phyloP scores from a whole-genome alignment of 92 coral and sea anemone species.

The Epizoanthus fatuus region DNA sequence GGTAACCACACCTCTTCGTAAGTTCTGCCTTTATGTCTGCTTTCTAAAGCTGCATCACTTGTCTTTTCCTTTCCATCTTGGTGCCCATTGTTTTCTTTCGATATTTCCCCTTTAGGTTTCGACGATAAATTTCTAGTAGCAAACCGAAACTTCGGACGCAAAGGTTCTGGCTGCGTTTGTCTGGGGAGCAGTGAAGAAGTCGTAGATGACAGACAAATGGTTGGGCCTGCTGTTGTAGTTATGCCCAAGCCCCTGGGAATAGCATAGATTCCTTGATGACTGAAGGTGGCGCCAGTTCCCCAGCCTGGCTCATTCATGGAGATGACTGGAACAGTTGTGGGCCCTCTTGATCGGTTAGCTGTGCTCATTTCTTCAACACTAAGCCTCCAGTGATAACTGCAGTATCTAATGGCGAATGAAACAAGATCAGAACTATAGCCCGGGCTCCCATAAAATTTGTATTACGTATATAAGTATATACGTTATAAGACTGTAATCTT shows the following conservation, averaged over 20 bases:
- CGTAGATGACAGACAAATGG: slow-evolving; percentile 9
- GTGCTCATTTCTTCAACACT: slow-evolving; percentile 6
- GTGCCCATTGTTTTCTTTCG: neutral
- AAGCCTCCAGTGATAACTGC: slow-evolving; percentile 18
- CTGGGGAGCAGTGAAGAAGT: neutral
- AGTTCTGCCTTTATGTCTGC: neutral
- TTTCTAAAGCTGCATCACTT: neutral
- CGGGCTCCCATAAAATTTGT: neutral
- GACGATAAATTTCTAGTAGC: slow-evolving; percentile 18
- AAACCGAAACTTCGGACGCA: slow-evolving; percentile 21
- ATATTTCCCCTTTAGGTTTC: neutral
- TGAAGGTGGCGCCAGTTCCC: neutral
- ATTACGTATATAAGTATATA: no score
- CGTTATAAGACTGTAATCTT: no score
- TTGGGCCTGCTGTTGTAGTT: neutral
- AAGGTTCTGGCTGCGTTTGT: neutral
- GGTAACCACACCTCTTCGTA: neutral
- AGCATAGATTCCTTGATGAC: neutral
- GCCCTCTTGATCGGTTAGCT: neutral
- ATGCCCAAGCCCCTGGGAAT: neutral
- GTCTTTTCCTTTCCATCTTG: neutral
- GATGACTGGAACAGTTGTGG: neutral
- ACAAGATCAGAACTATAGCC: neutral
- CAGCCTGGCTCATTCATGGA: neutral
- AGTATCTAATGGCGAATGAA: neutral